These are phyloP conservation scores for Mionectes macconnelli DNA, from an alignment of 2,113 vertebrate species.

Conservation along the genomic window DNA sequence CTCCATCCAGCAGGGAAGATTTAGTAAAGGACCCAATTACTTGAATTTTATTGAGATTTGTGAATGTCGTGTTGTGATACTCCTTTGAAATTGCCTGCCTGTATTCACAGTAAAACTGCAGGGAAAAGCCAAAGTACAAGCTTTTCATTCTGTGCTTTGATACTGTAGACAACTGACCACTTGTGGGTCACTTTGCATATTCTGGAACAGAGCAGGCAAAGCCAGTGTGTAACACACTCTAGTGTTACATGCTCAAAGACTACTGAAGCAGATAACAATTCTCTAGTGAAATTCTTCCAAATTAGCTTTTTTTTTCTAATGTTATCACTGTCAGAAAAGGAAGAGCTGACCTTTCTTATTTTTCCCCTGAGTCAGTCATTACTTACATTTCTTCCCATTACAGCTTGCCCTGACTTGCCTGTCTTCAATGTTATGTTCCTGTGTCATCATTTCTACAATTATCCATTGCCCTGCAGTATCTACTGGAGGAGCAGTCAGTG, in stretches of 20 bases:
- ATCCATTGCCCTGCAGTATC: neutral
- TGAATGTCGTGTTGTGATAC: neutral
- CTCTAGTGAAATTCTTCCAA: neutral
- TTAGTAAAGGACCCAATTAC: neutral
- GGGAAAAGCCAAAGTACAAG: neutral
- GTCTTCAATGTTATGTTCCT: neutral
- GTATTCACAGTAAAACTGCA: neutral
- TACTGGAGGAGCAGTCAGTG: too few relatives aligned
- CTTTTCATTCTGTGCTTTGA: neutral
- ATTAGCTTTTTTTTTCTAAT: neutral
- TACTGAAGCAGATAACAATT: slow-evolving; percentile 7
- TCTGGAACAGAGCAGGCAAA: neutral
- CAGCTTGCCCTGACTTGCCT: neutral
- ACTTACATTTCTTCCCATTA: neutral
- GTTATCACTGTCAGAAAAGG: neutral
- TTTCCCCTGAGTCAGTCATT: neutral
- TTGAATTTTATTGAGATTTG: neutral
- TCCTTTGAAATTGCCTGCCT: neutral
- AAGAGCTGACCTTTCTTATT: slow-evolving; percentile 15
- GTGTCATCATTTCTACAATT: neutral
- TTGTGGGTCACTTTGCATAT: neutral
- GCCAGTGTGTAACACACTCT: neutral
- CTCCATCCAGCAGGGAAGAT: neutral
- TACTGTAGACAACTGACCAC: neutral
- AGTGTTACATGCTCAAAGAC: neutral